Percentiles rank a stretch among this genome's conserved stretches.
phyloP scores from a whole-genome alignment of 2,888 invertebrate species.

The Shargacucullia verbasci region DNA sequence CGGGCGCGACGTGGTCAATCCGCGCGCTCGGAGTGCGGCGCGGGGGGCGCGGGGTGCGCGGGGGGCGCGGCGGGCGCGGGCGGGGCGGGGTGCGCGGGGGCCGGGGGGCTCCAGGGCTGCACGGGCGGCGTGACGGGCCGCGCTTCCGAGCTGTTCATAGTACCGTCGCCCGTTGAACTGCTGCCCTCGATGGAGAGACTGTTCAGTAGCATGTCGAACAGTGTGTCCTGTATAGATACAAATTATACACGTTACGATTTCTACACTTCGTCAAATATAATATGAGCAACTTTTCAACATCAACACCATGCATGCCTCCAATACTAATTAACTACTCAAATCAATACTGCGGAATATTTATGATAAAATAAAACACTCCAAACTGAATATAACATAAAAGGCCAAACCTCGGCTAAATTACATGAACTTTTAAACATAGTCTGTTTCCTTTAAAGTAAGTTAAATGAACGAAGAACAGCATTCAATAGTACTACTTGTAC shows the following conservation, averaged over 20 bases:
- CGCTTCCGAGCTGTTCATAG: conserved; percentile 51
- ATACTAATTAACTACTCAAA: too few relatives aligned
- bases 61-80: conserved; percentile 37
- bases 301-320: too few relatives aligned
- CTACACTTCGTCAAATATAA: too few relatives aligned
- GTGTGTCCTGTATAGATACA: conserved; percentile 76
- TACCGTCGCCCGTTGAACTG: conserved; percentile 40
- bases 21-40: conserved; percentile 37
- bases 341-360: too few relatives aligned
- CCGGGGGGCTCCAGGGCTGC: conserved; percentile 79
- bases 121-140: conserved; percentile 73
- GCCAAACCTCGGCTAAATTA: too few relatives aligned
- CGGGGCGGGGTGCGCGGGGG: conserved; percentile 40
- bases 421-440: too few relatives aligned
- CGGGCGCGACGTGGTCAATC: conserved; percentile 55
- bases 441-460: too few relatives aligned
- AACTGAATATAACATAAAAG: too few relatives aligned
- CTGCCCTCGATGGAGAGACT: conserved; percentile 75
- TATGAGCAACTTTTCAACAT: too few relatives aligned
- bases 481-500: too few relatives aligned
- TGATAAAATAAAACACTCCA: too few relatives aligned
- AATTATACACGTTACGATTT: background rate
- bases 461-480: too few relatives aligned
- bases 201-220: conserved; percentile 83
- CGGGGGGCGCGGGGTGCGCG: conserved; percentile 16